phyloP scores from a whole-genome alignment of 2,888 invertebrate species.

The Scelioninae gen. 2 region DNA sequence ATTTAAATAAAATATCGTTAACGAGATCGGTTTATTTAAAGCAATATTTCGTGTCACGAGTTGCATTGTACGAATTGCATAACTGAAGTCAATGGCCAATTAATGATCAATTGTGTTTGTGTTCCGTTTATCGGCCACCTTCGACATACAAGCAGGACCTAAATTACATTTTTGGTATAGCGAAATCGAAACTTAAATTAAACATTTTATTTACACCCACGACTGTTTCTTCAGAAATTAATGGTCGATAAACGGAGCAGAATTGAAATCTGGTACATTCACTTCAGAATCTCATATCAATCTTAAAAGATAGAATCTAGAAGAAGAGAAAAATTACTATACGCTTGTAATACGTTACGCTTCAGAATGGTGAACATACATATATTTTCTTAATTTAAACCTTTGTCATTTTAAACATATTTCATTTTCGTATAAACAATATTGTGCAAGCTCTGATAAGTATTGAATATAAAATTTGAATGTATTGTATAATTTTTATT shows the following conservation, averaged over 20 bases:
- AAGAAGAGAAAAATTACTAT: not conserved
- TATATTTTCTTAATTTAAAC: too few relatives aligned
- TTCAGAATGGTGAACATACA: too few relatives aligned
- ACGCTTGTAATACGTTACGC: not conserved
- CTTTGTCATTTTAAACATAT: too few relatives aligned
- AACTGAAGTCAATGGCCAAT: constrained; percentile 26
- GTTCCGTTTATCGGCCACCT: constrained; percentile 29
- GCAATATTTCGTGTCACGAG: constrained; percentile 9
- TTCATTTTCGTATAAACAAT: too few relatives aligned
- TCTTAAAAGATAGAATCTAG: constrained; percentile 22
- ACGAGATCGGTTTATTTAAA: constrained; percentile 7
- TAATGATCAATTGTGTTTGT: not conserved
- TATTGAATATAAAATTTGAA: too few relatives aligned
- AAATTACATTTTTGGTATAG: constrained; percentile 48
- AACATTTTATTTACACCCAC: constrained; percentile 40
- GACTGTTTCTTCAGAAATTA: constrained; percentile 10
- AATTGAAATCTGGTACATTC: constrained; percentile 30
- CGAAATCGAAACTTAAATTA: constrained; percentile 23
- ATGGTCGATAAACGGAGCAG: constrained; percentile 31
- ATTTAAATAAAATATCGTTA: not conserved
- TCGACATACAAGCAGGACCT: constrained; percentile 19
- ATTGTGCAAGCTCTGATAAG: too few relatives aligned
- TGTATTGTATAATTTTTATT: too few relatives aligned
- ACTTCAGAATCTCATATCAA: constrained; percentile 25
- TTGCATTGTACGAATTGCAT: constrained; percentile 17